Percentiles rank a stretch among this genome's conserved stretches.
Conservation (phyloP, 2,113 vertebrate species). For the Egretta garzetta region DNA sequence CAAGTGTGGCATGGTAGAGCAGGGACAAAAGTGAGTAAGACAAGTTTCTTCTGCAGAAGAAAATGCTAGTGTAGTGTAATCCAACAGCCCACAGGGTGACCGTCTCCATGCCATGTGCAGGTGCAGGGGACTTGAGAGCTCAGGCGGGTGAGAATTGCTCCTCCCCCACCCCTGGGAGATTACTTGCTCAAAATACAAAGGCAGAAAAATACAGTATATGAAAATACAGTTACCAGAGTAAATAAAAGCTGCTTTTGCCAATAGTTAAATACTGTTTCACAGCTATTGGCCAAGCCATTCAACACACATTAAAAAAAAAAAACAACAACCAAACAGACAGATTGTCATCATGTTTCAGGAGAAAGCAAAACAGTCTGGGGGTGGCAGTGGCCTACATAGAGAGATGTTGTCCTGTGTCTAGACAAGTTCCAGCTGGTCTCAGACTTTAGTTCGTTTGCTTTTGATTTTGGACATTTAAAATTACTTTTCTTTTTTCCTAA, state of each 20-base stretch:
- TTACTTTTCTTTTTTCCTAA: background rate
- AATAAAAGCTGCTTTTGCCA: constrained; percentile 27
- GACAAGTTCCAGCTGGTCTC: background rate
- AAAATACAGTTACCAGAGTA: constrained; percentile 14
- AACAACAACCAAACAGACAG: background rate
- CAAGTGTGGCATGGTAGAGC: constrained; percentile 17
- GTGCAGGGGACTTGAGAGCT: background rate
- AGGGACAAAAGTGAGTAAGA: constrained; percentile 29
- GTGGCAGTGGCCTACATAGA: constrained; percentile 1
- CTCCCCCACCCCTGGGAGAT: background rate
- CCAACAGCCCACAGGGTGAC: background rate
- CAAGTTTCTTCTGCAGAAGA: constrained; percentile 55
- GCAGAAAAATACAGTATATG: background rate
- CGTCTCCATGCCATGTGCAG: background rate
- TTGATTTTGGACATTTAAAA: background rate
- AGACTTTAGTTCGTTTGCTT: background rate
- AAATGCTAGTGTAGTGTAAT: constrained; percentile 49
- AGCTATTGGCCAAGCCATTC: background rate
- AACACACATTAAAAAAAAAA: background rate
- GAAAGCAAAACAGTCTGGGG: constrained; percentile 17
- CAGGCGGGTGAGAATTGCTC: background rate
- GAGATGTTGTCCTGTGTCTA: background rate
- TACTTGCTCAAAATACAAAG: background rate
- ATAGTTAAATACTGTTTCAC: background rate
- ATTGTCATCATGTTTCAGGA: background rate